Percentiles rank a stretch among this genome's conserved stretches.
These are phyloP conservation scores for Sapayoa aenigma DNA, from an alignment of 2,113 vertebrate species.

Conservation along the genomic window DNA sequence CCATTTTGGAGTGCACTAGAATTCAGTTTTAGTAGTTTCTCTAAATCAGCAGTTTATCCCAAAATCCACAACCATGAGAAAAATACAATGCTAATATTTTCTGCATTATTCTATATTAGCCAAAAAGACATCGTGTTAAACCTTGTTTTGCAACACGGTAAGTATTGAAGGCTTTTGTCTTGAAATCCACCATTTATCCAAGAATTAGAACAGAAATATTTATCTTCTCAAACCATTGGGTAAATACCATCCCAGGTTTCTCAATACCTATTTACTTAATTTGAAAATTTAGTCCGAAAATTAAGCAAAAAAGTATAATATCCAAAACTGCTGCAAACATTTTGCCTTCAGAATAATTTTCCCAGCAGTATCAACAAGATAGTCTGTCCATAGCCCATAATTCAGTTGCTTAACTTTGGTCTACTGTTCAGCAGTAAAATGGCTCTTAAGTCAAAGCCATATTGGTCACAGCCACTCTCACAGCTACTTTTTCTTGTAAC, in stretches of 20 bases:
- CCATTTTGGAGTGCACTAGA: background rate
- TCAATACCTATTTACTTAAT: background rate
- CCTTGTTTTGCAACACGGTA: background rate
- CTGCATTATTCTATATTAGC: background rate
- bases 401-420: background rate
- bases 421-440: background rate
- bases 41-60: background rate
- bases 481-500: background rate
- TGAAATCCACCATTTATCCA: background rate
- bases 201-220: background rate
- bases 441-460: background rate
- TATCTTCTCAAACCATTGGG: background rate
- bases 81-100: background rate
- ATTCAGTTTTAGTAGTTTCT: background rate
- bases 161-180: background rate
- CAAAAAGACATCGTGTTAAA: background rate
- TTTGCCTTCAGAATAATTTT: background rate
- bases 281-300: background rate
- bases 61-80: background rate
- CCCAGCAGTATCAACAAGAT: background rate
- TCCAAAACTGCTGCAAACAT: background rate
- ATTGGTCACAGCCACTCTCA: background rate
- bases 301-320: background rate
- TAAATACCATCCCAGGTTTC: background rate
- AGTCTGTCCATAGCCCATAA: background rate